Evolutionary conservation across 1,140 invertebrate species (phyloP).

Genomic region (Holotrichia oblita): DNA sequence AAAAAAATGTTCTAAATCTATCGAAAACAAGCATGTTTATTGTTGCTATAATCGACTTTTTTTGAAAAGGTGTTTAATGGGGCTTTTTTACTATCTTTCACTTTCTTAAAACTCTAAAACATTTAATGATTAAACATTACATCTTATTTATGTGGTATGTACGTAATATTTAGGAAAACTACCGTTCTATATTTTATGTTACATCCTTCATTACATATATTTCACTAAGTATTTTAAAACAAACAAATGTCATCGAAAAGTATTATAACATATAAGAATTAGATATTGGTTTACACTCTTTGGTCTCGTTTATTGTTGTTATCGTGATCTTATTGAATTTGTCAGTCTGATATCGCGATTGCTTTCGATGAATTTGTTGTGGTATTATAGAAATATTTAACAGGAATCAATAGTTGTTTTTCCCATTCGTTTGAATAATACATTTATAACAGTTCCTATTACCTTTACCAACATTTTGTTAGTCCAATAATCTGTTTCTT

Average conservation of each 20-base stretch:
- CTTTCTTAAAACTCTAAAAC: background rate
- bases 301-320: slow-evolving; percentile 2
- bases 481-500: background rate
- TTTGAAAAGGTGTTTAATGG: background rate
- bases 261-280: background rate
- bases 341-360: background rate
- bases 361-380: slow-evolving; percentile 28
- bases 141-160: slow-evolving; percentile 2
- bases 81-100: background rate
- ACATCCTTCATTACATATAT: background rate
- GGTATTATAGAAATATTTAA: background rate
- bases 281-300: background rate
- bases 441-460: background rate
- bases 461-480: background rate
- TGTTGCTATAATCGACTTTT: background rate
- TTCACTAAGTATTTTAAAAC: background rate
- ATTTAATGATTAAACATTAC: slow-evolving; percentile 33
- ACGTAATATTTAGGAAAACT: slow-evolving; percentile 4
- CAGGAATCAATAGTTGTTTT: background rate
- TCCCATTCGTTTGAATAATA: background rate
- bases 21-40: too few species aligned
- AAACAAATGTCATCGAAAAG: slow-evolving; percentile 22
- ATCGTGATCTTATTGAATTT: background rate
- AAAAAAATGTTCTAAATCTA: too few species aligned
- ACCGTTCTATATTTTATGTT: background rate